Base-by-base conservation (phyloP, 2,888 invertebrate genomes). In the Pomacea canaliculata region DNA sequence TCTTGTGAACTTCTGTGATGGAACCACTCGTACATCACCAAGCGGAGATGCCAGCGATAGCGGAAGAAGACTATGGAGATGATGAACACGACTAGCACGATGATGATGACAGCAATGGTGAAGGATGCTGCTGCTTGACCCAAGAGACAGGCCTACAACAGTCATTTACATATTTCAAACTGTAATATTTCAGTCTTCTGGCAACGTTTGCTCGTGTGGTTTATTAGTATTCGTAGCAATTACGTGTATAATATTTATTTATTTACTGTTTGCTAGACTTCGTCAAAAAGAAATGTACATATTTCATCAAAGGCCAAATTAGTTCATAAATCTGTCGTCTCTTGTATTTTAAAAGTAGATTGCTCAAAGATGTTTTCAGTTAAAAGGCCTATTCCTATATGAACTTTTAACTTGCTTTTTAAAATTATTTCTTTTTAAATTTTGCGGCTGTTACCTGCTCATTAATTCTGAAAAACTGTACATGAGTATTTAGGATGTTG, bases 41-140 rank as follows among this genome's bases (percentile, higher is more conserved):
- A 93, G 81, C 92, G 92, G 10, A 93, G 91, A 77, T 92, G 91
- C 85, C 93, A 92, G 78, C 93, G 93, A 80, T 93, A 93, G 73
- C 92, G 86, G 78, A 92, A 92, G 13, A 91, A 81, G 0, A 92
- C 70, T 13, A 82, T 72, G 18, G 76, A 80, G 18, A 78, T 67
- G 16, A 82, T 23, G 7, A 83, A 63, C 10, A 82, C n/a, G 10
- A 85, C 23, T 0, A 83, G 56, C 10, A 78, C 7, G 16, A 80
- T 73, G 66, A 60, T 56, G 23, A 46, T 63, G 12, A 66, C 80
- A n/a, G 67, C 77, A 9, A 77, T 70, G 62, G 78, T 76, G 13
- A 80, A 60, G 48, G 75, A 70, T 37, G 75, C 67, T 1, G 65
- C 71, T 23, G 67, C 48, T 0, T 75, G 60, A 19, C 75, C 77